Evolutionary conservation across 2,888 invertebrate genomes (phyloP), one percentile per base, ranked within the genome.

Genomic region (Ectemnius lituratus): DNA sequence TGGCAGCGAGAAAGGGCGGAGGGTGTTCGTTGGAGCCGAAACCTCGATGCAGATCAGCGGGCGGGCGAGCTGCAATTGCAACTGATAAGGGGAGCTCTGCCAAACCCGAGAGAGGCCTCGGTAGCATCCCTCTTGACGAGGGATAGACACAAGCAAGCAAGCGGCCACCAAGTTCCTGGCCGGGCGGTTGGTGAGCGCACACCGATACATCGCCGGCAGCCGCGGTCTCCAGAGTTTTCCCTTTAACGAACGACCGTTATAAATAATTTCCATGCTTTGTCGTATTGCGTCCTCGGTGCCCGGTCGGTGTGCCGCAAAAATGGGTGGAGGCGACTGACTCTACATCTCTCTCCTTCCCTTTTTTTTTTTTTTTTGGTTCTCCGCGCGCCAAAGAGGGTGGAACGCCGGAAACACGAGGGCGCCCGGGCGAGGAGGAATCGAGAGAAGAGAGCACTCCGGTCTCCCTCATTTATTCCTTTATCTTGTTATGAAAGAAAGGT

Each of bases 221-320:
- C 57, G n/a, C 27, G 23, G 83, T 80, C 79, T 83, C 79, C 69
- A 74, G 75, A 81, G 76, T 80, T 79, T 84, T 75, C 84, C 80
- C 79, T 85, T 73, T 88, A 87, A 87, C 86, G 85, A 88, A 88
- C 86, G 85, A 82, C 76, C 80, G 83, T 83, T 84, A 88, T 88
- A 88, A 88, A 87, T 87, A 87, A 88, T 88, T 88, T 85, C 79
- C 75, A 82, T 81, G 79, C 66, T 77, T 76, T 73, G 74, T 82
- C 73, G 84, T 81, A 85, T 85, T 85, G 85, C 86, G 82, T 75
- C 37, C 37, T 14, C 62, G 77, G 65, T 60, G 23, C 23, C 3
- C 23, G 23, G 23, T 69, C 70, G 76, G 75, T 73, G 75, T 79
- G 82, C 78, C 78, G 70, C 69, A 66, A 77, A 78, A 78, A 72